Conservation (phyloP, 2,797 vertebrate genomes). For the Natrix natrix region DNA sequence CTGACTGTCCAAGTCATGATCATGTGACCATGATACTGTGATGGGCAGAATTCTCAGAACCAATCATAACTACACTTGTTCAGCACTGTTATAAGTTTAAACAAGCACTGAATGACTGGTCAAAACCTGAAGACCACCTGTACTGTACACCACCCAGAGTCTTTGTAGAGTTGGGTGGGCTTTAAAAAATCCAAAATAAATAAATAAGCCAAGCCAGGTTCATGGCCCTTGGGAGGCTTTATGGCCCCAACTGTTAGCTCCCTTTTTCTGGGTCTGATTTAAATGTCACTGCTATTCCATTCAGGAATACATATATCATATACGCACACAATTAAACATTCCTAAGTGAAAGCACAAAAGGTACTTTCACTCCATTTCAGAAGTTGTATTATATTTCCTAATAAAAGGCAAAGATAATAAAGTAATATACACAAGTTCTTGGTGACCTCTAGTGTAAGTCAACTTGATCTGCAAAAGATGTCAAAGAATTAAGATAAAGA, state of each 20-base stretch:
- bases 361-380: slow-evolving; percentile 32
- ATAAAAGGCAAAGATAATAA: slow-evolving; percentile 58
- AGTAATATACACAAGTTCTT: slow-evolving; percentile 42
- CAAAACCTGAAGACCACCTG: background rate
- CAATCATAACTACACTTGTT: background rate
- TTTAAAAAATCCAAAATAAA: background rate
- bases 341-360: slow-evolving; percentile 26
- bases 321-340: slow-evolving; percentile 45
- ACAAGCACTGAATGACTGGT: background rate
- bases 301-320: slow-evolving; percentile 21
- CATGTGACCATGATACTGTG: background rate
- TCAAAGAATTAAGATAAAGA: slow-evolving; percentile 35
- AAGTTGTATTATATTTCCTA: slow-evolving; percentile 47
- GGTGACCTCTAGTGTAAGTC: slow-evolving; percentile 32
- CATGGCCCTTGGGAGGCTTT: background rate
- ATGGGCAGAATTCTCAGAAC: background rate
- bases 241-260: background rate
- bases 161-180: background rate
- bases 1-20: background rate
- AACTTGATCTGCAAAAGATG: slow-evolving; percentile 35
- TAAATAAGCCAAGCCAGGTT: background rate
- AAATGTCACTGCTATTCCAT: slow-evolving; percentile 18
- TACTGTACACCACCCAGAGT: background rate
- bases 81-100: background rate
- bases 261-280: background rate